Percentiles rank a stretch among this genome's conserved stretches.
Evolutionary conservation across 2,113 vertebrate genomes (phyloP).

Genomic region (Mellivora capensis): DNA sequence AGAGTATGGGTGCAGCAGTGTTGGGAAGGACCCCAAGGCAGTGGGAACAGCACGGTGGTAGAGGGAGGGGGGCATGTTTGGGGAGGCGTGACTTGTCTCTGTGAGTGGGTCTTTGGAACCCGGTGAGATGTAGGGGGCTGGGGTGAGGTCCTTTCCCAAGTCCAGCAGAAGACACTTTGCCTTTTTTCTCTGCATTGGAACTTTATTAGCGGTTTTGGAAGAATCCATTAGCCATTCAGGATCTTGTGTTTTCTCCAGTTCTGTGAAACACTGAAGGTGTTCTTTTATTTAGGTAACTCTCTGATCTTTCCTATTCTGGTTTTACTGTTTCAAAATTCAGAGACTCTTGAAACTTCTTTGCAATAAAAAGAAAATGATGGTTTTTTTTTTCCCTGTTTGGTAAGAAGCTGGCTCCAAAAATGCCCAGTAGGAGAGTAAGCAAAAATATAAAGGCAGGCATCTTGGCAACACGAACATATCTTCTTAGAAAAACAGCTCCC

Average conservation of each 20-base stretch:
- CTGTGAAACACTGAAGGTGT: background rate
- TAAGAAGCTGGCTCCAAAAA: background rate
- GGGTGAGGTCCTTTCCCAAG: background rate
- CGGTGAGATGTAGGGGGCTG: background rate
- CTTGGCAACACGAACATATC: background rate
- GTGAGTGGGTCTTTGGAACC: background rate
- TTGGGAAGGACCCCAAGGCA: background rate
- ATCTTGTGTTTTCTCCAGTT: background rate
- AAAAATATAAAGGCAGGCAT: background rate
- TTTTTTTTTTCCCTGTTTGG: background rate
- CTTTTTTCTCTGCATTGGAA: background rate
- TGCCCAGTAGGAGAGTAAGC: background rate
- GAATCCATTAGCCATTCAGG: background rate
- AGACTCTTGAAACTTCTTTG: background rate
- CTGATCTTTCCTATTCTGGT: background rate
- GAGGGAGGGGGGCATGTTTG: background rate
- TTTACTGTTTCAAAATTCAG: background rate
- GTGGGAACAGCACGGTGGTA: background rate
- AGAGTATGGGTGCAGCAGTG: background rate
- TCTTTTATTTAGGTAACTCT: background rate
- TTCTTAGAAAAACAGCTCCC: background rate
- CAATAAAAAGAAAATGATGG: background rate
- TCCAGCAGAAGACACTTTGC: background rate
- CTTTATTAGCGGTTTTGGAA: background rate
- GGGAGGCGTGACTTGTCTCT: background rate